Evolutionary conservation across 2,888 invertebrate genomes (phyloP).

Genomic region (Vandiemenella viatica): DNA sequence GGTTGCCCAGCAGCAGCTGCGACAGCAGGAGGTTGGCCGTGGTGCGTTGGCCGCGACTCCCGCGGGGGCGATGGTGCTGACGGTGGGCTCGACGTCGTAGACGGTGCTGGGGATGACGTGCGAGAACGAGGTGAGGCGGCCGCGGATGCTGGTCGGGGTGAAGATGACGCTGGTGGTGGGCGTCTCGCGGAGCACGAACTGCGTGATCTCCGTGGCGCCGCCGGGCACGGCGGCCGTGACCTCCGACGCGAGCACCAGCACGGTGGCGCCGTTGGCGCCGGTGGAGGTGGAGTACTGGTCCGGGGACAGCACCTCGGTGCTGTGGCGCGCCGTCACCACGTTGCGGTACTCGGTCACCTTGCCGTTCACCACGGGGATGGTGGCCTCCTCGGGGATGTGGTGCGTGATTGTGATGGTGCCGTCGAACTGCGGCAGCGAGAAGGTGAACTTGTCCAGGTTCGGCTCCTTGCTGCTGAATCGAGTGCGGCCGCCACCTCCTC

Average conservation of each 20-base stretch:
- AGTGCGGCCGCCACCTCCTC: constrained; percentile 31
- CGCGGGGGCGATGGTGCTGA: constrained; percentile 62
- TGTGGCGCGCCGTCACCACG: constrained; percentile 68
- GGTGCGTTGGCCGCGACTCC: constrained; percentile 67
- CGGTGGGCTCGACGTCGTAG: constrained; percentile 70
- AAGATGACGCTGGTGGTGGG: constrained; percentile 69
- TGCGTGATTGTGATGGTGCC: constrained; percentile 76
- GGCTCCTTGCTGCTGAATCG: constrained; percentile 28
- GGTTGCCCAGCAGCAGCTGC: constrained; percentile 62
- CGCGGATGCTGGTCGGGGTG: constrained; percentile 71
- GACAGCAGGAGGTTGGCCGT: constrained; percentile 67
- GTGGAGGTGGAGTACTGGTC: constrained; percentile 59
- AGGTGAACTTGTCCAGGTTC: constrained; percentile 24
- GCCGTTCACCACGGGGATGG: constrained; percentile 73
- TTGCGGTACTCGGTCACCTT: constrained; percentile 75
- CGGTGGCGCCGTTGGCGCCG: constrained; percentile 52
- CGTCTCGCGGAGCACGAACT: constrained; percentile 65
- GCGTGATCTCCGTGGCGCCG: constrained; percentile 67
- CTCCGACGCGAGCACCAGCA: constrained; percentile 55
- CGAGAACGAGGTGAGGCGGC: constrained; percentile 72
- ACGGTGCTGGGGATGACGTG: constrained; percentile 73
- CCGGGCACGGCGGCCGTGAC: constrained; percentile 55
- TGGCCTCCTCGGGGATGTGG: constrained; percentile 69
- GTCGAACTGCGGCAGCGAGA: constrained; percentile 45
- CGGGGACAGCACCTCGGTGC: constrained; percentile 46